These are phyloP conservation scores for Drosophila truncata DNA, from an alignment of 1,140 invertebrate genomes.

Conservation along the genomic window DNA sequence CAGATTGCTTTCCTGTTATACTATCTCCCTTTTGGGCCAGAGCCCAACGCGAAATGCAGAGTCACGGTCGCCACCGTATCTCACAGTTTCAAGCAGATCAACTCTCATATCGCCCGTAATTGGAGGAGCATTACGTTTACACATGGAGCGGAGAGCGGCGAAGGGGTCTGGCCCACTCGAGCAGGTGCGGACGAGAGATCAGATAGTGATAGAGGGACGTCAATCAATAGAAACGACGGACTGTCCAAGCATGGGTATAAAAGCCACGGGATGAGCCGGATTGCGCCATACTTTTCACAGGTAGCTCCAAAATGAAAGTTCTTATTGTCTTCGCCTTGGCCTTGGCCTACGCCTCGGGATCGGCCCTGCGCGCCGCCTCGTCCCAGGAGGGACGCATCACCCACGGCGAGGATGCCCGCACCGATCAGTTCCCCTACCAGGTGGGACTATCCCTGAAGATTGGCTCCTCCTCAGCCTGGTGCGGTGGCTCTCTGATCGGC, in stretches of 20 bases:
- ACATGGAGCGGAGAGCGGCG: constrained; percentile 22
- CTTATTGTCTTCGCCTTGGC: constrained; percentile 74
- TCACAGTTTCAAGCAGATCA: constrained; percentile 42
- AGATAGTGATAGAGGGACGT: constrained; percentile 30
- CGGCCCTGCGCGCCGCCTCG: constrained; percentile 36
- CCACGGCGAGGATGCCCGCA: constrained; percentile 69
- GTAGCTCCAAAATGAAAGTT: constrained; percentile 70
- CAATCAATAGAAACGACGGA: constrained; percentile 5
- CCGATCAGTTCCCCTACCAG: constrained; percentile 84
- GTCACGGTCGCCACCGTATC: constrained; percentile 33
- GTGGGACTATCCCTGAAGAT: constrained; percentile 77
- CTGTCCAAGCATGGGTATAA: constrained; percentile 29
- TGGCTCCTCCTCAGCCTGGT: constrained; percentile 72
- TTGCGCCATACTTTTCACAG: constrained; percentile 44
- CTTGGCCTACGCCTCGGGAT: constrained; percentile 66
- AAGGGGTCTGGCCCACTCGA: constrained; percentile 38
- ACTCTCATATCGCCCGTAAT: constrained; percentile 42
- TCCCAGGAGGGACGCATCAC: constrained; percentile 72
- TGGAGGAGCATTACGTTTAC: constrained; percentile 23
- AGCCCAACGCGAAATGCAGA: not conserved
- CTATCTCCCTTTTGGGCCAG: constrained; percentile 4
- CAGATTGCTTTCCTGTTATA: constrained; percentile 18
- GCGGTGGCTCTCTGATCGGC: constrained; percentile 87
- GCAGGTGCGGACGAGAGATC: constrained; percentile 24
- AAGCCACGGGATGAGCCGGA: constrained; percentile 5